phyloP scores from a whole-genome alignment of 2,888 invertebrate species.

The Morpho achilles region DNA sequence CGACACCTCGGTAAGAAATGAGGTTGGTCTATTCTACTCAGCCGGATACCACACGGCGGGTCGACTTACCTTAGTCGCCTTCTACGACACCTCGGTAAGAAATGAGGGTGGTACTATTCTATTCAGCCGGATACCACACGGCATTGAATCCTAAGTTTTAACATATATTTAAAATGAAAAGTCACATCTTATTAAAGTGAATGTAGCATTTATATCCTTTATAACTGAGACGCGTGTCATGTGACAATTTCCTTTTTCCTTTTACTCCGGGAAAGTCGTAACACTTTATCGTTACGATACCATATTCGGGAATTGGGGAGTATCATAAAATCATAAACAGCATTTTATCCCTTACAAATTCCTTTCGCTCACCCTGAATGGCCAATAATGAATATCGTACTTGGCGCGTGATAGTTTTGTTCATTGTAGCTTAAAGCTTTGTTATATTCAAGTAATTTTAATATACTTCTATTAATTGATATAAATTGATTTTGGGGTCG shows the following conservation, averaged over 20 bases:
- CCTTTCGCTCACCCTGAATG: constrained; percentile 42
- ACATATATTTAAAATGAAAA: neutral
- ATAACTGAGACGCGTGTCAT: constrained; percentile 39
- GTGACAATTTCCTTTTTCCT: constrained; percentile 47
- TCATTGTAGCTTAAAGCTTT: constrained; percentile 5
- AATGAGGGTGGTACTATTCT: no score
- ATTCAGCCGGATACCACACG: no score
- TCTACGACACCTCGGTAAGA: no score
- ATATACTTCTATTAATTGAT: no score
- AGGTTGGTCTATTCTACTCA: no score
- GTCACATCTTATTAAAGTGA: constrained; percentile 43
- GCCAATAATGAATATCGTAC: constrained; percentile 57
- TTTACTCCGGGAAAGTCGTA: constrained; percentile 45
- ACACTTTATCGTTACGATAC: constrained; percentile 66
- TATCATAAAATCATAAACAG: constrained; percentile 68
- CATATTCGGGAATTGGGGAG: constrained; percentile 59
- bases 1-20: no score
- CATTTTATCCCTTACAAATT: constrained; percentile 58
- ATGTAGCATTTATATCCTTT: constrained; percentile 45
- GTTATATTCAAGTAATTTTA: neutral
- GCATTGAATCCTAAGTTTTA: neutral
- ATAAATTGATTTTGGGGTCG: no score
- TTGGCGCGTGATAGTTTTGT: constrained; percentile 47
- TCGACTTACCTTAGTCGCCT: no score
- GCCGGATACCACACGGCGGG: no score